Base-by-base conservation (phyloP, 2,888 invertebrate genomes). In the Hirtodrosophila confusa region DNA sequence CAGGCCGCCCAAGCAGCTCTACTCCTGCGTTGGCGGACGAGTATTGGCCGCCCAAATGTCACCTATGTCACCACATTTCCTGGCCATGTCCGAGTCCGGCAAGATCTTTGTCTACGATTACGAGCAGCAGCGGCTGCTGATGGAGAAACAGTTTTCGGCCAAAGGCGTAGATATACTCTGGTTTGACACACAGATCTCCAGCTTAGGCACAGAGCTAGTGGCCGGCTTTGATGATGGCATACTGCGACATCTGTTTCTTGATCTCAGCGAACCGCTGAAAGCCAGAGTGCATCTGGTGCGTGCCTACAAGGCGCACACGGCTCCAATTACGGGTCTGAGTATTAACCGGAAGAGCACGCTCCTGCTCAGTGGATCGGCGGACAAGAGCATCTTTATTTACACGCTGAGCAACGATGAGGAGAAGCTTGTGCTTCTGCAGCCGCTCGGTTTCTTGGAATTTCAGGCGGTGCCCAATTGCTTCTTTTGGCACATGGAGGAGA, bases 11-110 rank as follows among this genome's bases (percentile, higher is more conserved):
- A 68, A 84, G 10, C 92, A 93, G 75, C 89, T 94, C 3, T 93
- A 95, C 74, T 94, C 94, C 0, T 95, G 94, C 75, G 97, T 97
- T 80, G 95, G 97, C 0, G 97, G 97, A 0, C 91, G 93, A 1
- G 93, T 98, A 0, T 92, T 93, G 0, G 94, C 94, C 3, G 93
- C 96, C 89, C 95, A 93, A 24, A 91, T 94, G 0, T 94, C 96
- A 10, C 95, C 96, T 0, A 93, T 94, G 63, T 94, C 94, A 9
- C 93, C 94, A 0, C 94, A 95, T 68, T 89, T 97, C 3, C 94
- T 95, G 3, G 95, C 96, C 0, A 93, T 95, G 0, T 97, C 97
- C 0, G 91, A 92, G 67, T 95, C 95, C 71, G 96, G 97, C 4
- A 93, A 94, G 53, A 88, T 98, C 2, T 94, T 95, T 74, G 92